Conservation (phyloP, 2,888 invertebrate genomes). For the Theretra japonica region DNA sequence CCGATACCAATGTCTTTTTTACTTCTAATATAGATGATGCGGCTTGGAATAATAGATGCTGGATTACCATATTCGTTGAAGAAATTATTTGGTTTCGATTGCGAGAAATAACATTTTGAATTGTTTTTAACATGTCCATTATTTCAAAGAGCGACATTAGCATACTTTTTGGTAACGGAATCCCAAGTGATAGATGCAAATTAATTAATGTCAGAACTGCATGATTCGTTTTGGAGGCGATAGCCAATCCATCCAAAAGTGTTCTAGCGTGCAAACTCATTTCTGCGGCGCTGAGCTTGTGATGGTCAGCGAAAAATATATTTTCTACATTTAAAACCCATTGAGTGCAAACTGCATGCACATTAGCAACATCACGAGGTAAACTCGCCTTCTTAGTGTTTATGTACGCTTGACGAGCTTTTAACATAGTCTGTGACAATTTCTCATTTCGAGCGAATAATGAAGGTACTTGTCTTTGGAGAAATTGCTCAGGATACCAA, state of each 20-base stretch:
- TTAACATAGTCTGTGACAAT: conserved; percentile 72
- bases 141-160: conserved; percentile 91
- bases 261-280: conserved; percentile 75
- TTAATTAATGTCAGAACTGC: conserved; percentile 84
- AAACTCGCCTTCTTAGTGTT: conserved; percentile 84
- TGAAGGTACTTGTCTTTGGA: conserved; percentile 86
- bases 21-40: conserved; percentile 87
- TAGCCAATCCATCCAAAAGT: conserved; percentile 86
- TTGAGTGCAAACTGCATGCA: conserved; percentile 64
- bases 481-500: conserved; percentile 94
- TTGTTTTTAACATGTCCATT: conserved; percentile 91
- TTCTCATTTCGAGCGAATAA: conserved; percentile 81
- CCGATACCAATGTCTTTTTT: conserved; percentile 87
- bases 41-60: conserved; percentile 91
- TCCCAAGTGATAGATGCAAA: conserved; percentile 88
- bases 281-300: conserved; percentile 74
- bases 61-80: conserved; percentile 90
- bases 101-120: conserved; percentile 88
- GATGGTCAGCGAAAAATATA: conserved; percentile 64
- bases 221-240: conserved; percentile 87
- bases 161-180: conserved; percentile 91
- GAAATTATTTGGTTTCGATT: conserved; percentile 89
- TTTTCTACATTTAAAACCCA: conserved; percentile 75
- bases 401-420: conserved; percentile 84
- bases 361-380: conserved; percentile 85